These are phyloP conservation scores for Koerneria pararmatus DNA, from an alignment of 2,888 invertebrate genomes.

Conservation along the genomic window DNA sequence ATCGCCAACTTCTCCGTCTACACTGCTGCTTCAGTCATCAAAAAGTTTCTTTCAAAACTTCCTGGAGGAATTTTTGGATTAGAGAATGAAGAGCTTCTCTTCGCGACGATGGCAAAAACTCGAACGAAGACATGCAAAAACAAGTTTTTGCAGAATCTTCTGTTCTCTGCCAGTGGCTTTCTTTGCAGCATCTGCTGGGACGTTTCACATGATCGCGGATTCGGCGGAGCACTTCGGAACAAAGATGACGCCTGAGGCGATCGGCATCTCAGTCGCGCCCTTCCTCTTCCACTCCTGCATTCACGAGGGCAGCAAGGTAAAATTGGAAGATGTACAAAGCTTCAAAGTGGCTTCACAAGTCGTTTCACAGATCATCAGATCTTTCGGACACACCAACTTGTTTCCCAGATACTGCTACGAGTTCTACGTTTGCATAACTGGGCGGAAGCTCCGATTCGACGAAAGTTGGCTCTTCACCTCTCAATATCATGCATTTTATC, in stretches of 20 bases:
- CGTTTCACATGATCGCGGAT: constrained; percentile 88
- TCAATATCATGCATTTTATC: no score
- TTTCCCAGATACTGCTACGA: constrained; percentile 80
- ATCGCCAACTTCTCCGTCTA: constrained; percentile 82
- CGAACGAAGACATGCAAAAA: background rate
- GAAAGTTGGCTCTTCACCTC: constrained; percentile 94
- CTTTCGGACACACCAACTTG: constrained; percentile 82
- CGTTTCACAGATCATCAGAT: constrained; percentile 93
- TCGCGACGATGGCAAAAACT: no score
- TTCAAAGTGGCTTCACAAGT: constrained; percentile 87
- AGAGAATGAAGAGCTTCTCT: constrained; percentile 82
- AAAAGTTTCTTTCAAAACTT: constrained; percentile 92
- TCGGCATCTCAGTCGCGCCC: constrained; percentile 90
- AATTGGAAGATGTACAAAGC: constrained; percentile 89
- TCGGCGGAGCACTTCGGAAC: constrained; percentile 83
- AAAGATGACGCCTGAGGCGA: constrained; percentile 89
- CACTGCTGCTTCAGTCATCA: constrained; percentile 94
- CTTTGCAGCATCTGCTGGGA: no score
- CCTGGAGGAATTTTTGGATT: constrained; percentile 93
- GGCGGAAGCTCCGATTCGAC: constrained; percentile 82
- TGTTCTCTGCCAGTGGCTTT: constrained; percentile 80
- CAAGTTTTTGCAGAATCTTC: constrained; percentile 78
- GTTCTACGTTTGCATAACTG: constrained; percentile 89
- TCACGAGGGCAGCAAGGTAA: constrained; percentile 79
- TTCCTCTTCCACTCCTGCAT: constrained; percentile 94